Evolutionary conservation across 2,797 vertebrate species (phyloP).

Genomic region (Parambassis ranga): DNA sequence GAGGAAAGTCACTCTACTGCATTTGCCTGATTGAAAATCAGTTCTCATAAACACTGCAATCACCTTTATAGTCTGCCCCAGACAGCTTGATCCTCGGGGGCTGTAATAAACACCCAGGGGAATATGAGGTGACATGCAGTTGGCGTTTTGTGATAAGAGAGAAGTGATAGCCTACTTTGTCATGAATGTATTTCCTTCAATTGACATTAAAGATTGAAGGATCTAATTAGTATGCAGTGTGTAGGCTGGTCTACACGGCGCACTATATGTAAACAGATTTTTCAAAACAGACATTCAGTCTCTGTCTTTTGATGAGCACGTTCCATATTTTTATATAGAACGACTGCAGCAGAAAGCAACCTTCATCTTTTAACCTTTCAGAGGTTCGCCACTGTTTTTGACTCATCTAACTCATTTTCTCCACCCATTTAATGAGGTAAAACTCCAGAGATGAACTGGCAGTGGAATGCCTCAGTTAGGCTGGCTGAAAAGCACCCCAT

Average conservation of each 20-base stretch:
- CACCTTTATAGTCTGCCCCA: constrained; percentile 67
- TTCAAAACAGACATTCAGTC: too few relatives aligned
- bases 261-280: constrained; percentile 28
- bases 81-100: constrained; percentile 57
- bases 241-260: constrained; percentile 8
- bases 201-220: constrained; percentile 39
- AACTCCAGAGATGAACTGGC: background rate
- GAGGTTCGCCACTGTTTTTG: background rate
- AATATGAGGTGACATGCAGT: constrained; percentile 44
- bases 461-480: background rate
- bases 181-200: constrained; percentile 48
- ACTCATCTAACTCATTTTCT: background rate
- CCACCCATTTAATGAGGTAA: background rate
- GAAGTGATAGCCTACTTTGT: constrained; percentile 37
- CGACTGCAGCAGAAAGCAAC: background rate
- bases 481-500: background rate
- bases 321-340: background rate
- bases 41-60: constrained; percentile 71
- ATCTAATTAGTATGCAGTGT: constrained; percentile 38
- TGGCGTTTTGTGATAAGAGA: constrained; percentile 38
- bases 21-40: constrained; percentile 72
- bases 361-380: background rate
- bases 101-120: constrained; percentile 53
- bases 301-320: background rate
- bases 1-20: constrained; percentile 60